Base-by-base conservation (phyloP, 2,797 vertebrate genomes). In the Rhinophrynus dorsalis region DNA sequence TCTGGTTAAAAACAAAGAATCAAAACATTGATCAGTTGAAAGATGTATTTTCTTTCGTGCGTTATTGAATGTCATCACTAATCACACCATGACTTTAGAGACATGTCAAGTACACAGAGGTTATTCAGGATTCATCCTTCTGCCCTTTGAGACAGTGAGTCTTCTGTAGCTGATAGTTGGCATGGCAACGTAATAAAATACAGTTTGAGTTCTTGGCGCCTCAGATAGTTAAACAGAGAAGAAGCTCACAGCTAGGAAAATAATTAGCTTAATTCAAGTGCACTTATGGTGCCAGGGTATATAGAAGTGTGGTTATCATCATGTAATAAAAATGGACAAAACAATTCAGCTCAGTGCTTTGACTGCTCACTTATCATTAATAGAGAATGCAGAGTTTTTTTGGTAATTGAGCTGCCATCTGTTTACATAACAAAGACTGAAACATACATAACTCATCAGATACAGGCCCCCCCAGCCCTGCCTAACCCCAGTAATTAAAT, bases 131-230 rank as follows among this genome's bases (percentile, higher is more conserved):
- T 32, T 30, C 23, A 55, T 35, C 40, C 18, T 18, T 13, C 13
- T 42, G 52, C 17, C 51, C 68, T 71, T 63, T 63, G 68, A 63
- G 10, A 64, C 40, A 5, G 42, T 45, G 26, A 59, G 52, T 45
- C 17, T 15, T 26, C 21, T 54, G 18, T 11, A 56, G 40, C 24
- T 47, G 59, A 63, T 63, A 56, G 47, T 38, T 45, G 12, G 38
- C 30, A 38, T 56, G 59, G 38, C 30, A 55, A 35, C 32, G 32
- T 17, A 32, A 50, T 54, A n/a, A n/a, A n/a, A 35, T 47, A 63
- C 63, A 24, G 52, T 10, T 35, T 12, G 54, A 27, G 30, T 27
- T 55, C 15, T 24, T 11, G 30, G 5, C 32, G 33, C 32, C 10
- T 59, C 4, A 15, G 29, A 11, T 42, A 11, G n/a, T 35, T 38